phyloP scores from a whole-genome alignment of 2,888 invertebrate genomes.

The Phorcus lineatus region DNA sequence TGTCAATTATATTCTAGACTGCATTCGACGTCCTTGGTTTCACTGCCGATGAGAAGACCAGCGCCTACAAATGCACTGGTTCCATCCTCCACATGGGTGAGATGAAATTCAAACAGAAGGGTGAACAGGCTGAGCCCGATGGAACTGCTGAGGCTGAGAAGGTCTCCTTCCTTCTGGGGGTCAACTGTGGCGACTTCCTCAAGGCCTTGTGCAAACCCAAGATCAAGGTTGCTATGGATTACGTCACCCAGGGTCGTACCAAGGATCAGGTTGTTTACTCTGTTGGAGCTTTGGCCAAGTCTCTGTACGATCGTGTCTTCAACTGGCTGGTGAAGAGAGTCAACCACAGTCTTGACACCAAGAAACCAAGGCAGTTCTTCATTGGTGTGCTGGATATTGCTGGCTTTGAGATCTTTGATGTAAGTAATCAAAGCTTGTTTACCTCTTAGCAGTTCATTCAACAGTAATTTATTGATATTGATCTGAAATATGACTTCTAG shows the following conservation, averaged over 20 bases:
- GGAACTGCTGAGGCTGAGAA: slow-evolving; percentile 85
- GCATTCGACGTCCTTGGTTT: slow-evolving; percentile 99
- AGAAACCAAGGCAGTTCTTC: slow-evolving; percentile 98
- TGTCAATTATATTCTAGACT: slow-evolving; percentile 80
- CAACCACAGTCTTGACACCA: slow-evolving; percentile 98
- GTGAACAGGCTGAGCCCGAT: slow-evolving; percentile 85
- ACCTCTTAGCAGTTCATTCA: too few relatives aligned
- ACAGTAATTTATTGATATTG: too few relatives aligned
- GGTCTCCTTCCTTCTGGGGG: slow-evolving; percentile 92
- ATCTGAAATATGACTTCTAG: too few relatives aligned
- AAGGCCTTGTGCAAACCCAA: slow-evolving; percentile 87
- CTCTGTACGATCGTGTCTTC: slow-evolving; percentile 76
- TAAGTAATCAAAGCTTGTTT: slow-evolving; percentile 39
- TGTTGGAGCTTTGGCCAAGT: slow-evolving; percentile 76
- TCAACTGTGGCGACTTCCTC: slow-evolving; percentile 90
- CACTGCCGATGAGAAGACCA: slow-evolving; percentile 91
- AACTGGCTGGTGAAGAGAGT: slow-evolving; percentile 96
- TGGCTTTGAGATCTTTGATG: slow-evolving; percentile 99
- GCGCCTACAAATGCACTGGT: slow-evolving; percentile 83
- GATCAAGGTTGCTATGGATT: slow-evolving; percentile 96
- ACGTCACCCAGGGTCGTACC: slow-evolving; percentile 98
- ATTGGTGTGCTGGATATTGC: slow-evolving; percentile 99
- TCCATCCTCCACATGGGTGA: slow-evolving; percentile 80
- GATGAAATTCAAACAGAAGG: slow-evolving; percentile 99
- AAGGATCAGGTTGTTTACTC: slow-evolving; percentile 81